Base-by-base conservation (phyloP, 2,888 invertebrate genomes). In the Neoaliturus tenellus region DNA sequence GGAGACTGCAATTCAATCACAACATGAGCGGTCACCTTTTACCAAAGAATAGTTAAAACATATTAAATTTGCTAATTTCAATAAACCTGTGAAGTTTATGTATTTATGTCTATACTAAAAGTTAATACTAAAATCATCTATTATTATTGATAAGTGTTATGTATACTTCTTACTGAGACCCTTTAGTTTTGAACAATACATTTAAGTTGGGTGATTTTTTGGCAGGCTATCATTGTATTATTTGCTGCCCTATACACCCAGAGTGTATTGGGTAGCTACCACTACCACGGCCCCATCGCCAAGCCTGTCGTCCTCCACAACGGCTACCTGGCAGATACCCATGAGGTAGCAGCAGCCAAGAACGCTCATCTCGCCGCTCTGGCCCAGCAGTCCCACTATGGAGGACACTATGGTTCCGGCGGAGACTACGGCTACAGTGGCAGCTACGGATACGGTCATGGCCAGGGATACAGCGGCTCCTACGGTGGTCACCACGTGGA, bases 281-380 rank as follows among this genome's bases (percentile, higher is more conserved):
- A 39, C 35, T 71, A 71, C 12, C 33, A 71, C 31, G 71, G 71
- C 1, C 71, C 71, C 41, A 71, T 39, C 8, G 71, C 71, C 71
- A 71, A 39, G 39, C 71, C 71, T 39, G 35, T 39, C 23, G 41
- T 71, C 39, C 41, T 71, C 39, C 71, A 35, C 41, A 41, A 71
- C 71, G 71, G 71, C 35, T 41, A 71, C 71, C 35, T 71, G 41
- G 71, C 71, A 39, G 71, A 71, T 39, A 71, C 71, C 71, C 71
- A 35, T 39, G 71, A 71, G 71, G 71, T 71, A 41, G 71, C 71
- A 39, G 71, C 71, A 39, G 71, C 71, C 39, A 71, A 71, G 41
- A n/a, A 71, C 20, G 35, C 41, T 39, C 71, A 71, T 10, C 39
- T 41, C 28, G 75, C 48, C n/a, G 41, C 75, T 44, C 44, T 44